Conservation (phyloP, 2,888 invertebrate genomes). For the Dasysyrphus albostriatus region DNA sequence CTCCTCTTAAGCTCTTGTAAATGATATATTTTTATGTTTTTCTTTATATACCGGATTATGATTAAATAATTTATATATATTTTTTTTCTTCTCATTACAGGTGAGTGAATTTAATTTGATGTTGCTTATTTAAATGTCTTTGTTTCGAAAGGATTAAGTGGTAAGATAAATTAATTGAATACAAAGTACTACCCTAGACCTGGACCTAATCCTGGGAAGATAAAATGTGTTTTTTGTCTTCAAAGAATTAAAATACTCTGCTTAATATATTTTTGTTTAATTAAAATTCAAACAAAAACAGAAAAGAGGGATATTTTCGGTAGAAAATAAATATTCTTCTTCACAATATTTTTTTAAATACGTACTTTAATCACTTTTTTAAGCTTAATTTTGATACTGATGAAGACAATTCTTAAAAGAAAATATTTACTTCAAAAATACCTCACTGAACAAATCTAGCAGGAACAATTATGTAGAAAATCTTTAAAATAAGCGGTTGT, state of each 20-base stretch:
- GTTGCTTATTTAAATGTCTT: constrained; percentile 26
- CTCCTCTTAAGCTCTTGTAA: constrained; percentile 10
- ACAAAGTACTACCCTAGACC: too few species aligned
- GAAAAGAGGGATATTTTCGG: too few species aligned
- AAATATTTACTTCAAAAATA: too few species aligned
- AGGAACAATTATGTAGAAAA: too few species aligned
- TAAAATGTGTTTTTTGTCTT: not conserved
- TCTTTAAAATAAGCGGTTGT: too few species aligned
- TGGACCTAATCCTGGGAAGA: not conserved
- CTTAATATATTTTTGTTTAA: not conserved
- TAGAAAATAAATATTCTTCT: too few species aligned
- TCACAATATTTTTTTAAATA: too few species aligned
- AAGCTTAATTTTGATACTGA: too few species aligned
- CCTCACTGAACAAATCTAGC: too few species aligned
- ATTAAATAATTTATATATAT: constrained; percentile 54
- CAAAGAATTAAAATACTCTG: not conserved
- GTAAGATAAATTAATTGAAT: constrained; percentile 53
- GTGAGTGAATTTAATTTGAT: constrained; percentile 64
- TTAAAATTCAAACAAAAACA: not conserved
- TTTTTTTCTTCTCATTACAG: constrained; percentile 62
- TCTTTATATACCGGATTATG: constrained; percentile 48
- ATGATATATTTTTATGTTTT: not conserved
- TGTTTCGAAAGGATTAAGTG: constrained; percentile 32
- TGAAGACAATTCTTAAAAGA: too few species aligned
- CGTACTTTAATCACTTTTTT: too few species aligned